phyloP scores from a whole-genome alignment of 2,888 invertebrate species.

The Julus scandinavius region DNA sequence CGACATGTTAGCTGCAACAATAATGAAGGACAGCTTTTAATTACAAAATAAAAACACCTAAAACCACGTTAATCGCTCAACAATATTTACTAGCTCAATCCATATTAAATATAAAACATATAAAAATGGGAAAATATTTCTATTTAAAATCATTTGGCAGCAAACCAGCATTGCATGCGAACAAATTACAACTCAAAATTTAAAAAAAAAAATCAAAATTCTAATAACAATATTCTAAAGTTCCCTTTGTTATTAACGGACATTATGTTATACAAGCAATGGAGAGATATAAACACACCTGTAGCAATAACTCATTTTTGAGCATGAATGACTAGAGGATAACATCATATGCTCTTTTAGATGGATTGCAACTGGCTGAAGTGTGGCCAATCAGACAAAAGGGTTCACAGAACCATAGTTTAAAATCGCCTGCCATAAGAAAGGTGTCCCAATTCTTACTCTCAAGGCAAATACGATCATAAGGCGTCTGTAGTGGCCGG shows the following conservation, averaged over 20 bases:
- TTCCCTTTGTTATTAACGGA: constrained; percentile 39
- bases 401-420: background rate
- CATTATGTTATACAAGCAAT: background rate
- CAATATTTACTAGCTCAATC: background rate
- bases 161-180: background rate
- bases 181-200: background rate
- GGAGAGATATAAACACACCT: background rate
- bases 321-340: constrained; percentile 7
- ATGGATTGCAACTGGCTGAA: background rate
- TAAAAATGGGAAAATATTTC: background rate
- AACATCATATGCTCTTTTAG: background rate
- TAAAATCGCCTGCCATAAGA: constrained; percentile 2
- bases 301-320: background rate
- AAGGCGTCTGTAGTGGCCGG: background rate
- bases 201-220: background rate
- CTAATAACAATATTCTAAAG: background rate
- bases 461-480: background rate
- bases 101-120: background rate
- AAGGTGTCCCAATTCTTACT: background rate
- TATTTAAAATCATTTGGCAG: background rate
- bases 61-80: too few species aligned
- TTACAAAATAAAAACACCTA: too few species aligned
- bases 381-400: background rate
- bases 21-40: too few species aligned
- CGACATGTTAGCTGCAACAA: too few species aligned